A percentile compares a stretch with the other conserved stretches of the same genome.
phyloP scores from a whole-genome alignment of 1,140 invertebrate genomes.

The Drosophila bocki region DNA sequence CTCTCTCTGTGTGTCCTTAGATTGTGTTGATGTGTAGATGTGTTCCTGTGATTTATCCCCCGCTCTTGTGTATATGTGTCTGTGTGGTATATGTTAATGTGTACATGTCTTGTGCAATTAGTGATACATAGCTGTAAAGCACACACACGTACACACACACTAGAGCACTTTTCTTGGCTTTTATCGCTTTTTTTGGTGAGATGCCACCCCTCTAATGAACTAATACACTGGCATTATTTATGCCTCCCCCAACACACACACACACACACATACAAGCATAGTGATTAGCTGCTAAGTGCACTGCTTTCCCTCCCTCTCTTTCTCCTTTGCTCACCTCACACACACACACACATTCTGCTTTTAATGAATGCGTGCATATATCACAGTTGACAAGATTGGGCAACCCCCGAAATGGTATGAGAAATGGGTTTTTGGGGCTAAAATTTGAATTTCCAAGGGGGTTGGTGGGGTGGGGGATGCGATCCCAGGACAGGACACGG shows the following conservation, averaged over 20 bases:
- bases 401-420: slow-evolving; percentile 22
- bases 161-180: slow-evolving; percentile 43
- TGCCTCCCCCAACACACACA: slow-evolving; percentile 14
- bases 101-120: slow-evolving; percentile 68
- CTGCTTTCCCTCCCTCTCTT: neutral
- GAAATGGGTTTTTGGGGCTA: slow-evolving; percentile 15
- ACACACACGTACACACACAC: slow-evolving; percentile 12
- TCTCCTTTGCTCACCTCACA: neutral
- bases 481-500: slow-evolving; percentile 18
- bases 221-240: slow-evolving; percentile 52
- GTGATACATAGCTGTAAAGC: slow-evolving; percentile 56
- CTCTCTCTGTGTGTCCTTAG: neutral
- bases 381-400: slow-evolving; percentile 52
- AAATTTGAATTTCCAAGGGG: slow-evolving; percentile 25
- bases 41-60: slow-evolving; percentile 45
- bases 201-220: slow-evolving; percentile 32
- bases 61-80: slow-evolving; percentile 24
- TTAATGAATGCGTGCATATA: slow-evolving; percentile 52
- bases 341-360: neutral
- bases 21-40: slow-evolving; percentile 20
- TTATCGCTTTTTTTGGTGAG: slow-evolving; percentile 37
- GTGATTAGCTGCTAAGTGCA: slow-evolving; percentile 55
- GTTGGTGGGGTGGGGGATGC: neutral
- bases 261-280: slow-evolving; percentile 1
- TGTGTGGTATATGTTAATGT: slow-evolving; percentile 58